phyloP scores from a whole-genome alignment of 2,113 vertebrate genomes.

The Camelus dromedarius region DNA sequence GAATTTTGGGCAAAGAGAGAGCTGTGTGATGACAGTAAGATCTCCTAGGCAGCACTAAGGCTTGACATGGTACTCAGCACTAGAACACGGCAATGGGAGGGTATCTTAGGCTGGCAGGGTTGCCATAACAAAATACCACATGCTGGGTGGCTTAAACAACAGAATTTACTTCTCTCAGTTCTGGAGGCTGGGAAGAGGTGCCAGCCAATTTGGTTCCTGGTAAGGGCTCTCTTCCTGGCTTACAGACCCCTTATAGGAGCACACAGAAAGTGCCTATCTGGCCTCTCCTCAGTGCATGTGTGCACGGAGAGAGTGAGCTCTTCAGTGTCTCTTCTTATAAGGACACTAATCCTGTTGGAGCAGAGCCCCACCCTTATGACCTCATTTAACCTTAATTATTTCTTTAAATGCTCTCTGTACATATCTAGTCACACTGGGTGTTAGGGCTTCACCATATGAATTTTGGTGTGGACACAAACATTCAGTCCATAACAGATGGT shows the following conservation, averaged over 20 bases:
- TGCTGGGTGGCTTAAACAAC: not conserved
- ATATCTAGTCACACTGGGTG: not conserved
- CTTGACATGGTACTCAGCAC: not conserved
- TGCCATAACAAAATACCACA: not conserved
- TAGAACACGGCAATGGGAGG: not conserved
- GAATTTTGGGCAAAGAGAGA: not conserved
- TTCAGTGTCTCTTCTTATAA: not conserved
- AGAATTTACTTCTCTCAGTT: not conserved
- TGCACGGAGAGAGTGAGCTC: not conserved
- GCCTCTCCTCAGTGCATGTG: not conserved
- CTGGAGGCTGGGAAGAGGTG: not conserved
- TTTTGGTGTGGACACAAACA: not conserved
- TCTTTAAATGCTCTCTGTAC: not conserved
- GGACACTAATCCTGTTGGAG: not conserved
- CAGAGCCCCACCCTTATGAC: not conserved
- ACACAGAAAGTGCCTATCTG: not conserved
- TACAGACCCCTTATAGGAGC: not conserved
- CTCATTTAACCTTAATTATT: not conserved
- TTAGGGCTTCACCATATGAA: not conserved
- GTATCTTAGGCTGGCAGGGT: not conserved
- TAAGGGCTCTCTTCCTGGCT: not conserved
- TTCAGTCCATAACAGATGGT: not conserved
- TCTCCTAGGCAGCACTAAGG: not conserved
- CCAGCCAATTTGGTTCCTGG: not conserved
- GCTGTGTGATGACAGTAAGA: not conserved